A percentile compares a stretch with the other conserved stretches of the same genome.
phyloP scores from a whole-genome alignment of 1,140 invertebrate species.

The Bathynomus jamesi region DNA sequence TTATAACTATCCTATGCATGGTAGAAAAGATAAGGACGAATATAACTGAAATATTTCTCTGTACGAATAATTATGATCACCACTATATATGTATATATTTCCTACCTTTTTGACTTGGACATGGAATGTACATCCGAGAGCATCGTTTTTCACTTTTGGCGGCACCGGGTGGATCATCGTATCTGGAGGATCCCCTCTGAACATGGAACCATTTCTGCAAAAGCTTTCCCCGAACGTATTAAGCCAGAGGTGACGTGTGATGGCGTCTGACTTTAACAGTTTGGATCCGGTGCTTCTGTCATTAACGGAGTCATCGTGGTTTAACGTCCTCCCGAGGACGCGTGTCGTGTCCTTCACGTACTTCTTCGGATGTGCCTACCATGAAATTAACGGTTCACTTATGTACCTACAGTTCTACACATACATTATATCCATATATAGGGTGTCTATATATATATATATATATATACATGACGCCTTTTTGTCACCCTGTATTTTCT shows the following conservation, averaged over 20 bases:
- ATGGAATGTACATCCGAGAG: not conserved
- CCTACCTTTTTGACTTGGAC: not conserved
- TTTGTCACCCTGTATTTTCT: no score
- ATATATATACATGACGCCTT: no score
- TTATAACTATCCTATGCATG: no score
- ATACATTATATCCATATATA: no score
- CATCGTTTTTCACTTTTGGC: not conserved
- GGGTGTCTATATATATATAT: no score
- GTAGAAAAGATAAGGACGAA: no score
- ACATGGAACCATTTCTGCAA: conserved; percentile 29
- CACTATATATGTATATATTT: no score
- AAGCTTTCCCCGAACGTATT: conserved; percentile 32
- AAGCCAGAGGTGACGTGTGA: conserved; percentile 29
- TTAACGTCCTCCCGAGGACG: conserved; percentile 31
- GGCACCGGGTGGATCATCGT: conserved; percentile 25
- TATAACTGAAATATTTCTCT: no score
- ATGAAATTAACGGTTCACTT: no score
- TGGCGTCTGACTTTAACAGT: conserved; percentile 22
- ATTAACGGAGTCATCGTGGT: conserved; percentile 38
- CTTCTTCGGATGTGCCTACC: conserved; percentile 30
- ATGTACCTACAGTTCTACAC: no score
- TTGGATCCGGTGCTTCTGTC: conserved; percentile 27
- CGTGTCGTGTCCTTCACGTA: conserved; percentile 33
- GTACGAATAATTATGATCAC: no score
- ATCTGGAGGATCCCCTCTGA: conserved; percentile 26